Evolutionary conservation across 2,888 invertebrate species (phyloP), one percentile per base, ranked within the genome.

Genomic region (Metopia argyrocephala): DNA sequence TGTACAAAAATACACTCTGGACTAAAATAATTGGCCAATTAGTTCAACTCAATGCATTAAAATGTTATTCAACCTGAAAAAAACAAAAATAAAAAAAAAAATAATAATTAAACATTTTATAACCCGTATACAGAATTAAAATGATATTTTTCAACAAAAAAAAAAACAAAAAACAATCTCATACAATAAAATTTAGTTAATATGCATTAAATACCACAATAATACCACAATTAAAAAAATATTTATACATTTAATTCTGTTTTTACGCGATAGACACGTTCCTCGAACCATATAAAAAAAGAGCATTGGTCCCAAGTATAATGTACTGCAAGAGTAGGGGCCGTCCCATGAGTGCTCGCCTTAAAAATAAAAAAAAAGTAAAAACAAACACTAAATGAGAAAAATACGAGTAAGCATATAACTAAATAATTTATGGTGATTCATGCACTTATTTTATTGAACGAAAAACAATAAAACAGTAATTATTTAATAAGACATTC

Each of bases 11-110:
- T 20, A 76, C 59, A 25, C 56, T 80, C 70, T 78, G 52, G 80
- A n/a, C n/a, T n/a, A n/a, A n/a, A 70, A 81, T 80, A 61, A 65
- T 78, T 79, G 76, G 76, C 68, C 52, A 80, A 80, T 80, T 80
- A 80, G 73, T 76, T 45, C 52, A 76, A 48, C 52, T n/a, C 48
- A 74, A 61, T 21, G 52, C 81, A 81, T 78, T 74, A 56, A 74
- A 74, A 81, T 70, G 76, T 81, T 76, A 74, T 81, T 81, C 81
- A 81, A 78, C 81, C 54, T 74, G 21, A 62, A 70, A 75, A 52
- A 23, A 52, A 61, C n/a, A 2, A 15, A 46, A 23, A 59, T 6
- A 69, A 48, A 2, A 4, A 46, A 46, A 62, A 73, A 56, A 61
- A 46, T n/a, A 45, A 48, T 4, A 54, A 21, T 52, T 15, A 68